Evolutionary conservation across 2,797 vertebrate species (phyloP).

Genomic region (Botia almorhae): DNA sequence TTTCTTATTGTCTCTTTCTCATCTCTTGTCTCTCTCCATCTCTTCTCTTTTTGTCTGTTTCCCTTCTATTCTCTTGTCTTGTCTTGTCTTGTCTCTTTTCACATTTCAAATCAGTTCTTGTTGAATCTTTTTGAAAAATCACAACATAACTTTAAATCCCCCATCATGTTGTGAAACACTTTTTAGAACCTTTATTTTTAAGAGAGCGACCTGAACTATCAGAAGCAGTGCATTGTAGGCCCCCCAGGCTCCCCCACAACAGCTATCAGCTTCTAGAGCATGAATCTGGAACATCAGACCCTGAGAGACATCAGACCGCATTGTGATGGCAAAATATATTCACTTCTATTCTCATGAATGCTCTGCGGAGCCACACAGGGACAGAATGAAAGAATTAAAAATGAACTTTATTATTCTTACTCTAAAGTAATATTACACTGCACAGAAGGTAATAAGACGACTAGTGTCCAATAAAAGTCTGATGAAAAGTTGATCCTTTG

Average conservation of each 20-base stretch:
- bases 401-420: conserved; percentile 19
- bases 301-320: conserved; percentile 24
- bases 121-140: too few species aligned
- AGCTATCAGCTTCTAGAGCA: conserved; percentile 27
- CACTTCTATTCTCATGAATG: conserved; percentile 20
- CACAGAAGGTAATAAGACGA: neutral
- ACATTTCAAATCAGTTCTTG: neutral
- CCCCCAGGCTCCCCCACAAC: neutral
- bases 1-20: neutral
- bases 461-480: conserved; percentile 14
- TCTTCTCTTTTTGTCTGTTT: neutral
- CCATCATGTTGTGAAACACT: too few species aligned
- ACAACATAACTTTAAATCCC: too few species aligned
- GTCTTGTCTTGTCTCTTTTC: neutral
- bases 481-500: conserved; percentile 19
- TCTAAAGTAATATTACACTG: conserved; percentile 19
- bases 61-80: neutral
- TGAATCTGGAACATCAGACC: conserved; percentile 39
- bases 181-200: too few species aligned
- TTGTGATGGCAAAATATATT: conserved; percentile 22
- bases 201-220: too few species aligned
- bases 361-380: neutral
- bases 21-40: neutral
- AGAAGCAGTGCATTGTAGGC: neutral
- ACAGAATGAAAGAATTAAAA: conserved; percentile 34